Evolutionary conservation across 1,140 invertebrate genomes (phyloP), one percentile per base, ranked within the genome.

Genomic region (Lamellibrachia luymesi): DNA sequence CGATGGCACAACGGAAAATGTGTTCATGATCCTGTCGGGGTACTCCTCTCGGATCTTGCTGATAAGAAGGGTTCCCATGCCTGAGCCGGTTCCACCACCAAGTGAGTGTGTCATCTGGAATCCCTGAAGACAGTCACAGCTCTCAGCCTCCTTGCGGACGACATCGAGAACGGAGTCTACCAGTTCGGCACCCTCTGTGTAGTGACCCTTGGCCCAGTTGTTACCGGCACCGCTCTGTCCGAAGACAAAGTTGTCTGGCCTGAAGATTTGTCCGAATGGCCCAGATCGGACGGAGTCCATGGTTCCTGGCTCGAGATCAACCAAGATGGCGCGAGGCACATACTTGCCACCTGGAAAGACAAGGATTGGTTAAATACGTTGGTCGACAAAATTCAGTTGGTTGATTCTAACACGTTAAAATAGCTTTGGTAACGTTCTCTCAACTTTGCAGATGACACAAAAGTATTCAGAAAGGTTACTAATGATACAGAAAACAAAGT

Each of bases 21-120:
- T 80, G 64, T 80, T 80, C 64, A 80, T 80, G 64, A 80, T 80
- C 64, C 64, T 80, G 64, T 80, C 64, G 64, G 64, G 64, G 64
- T 80, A 80, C 64, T 80, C 64, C 64, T 80, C 64, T 80, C 64
- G 64, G 64, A 80, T 80, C 64, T 80, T 80, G 64, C 64, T 80
- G 64, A 80, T 80, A 22, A 80, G 64, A 22, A 80, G 64, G 2
- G 64, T 80, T 80, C 64, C 64, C 64, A 80, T 80, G 64, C 64
- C 64, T 1, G 64, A 80, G 4, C 64, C 64, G 64, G 64, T 80
- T 4, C 64, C 64, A 22, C 64, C 64, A 80, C 64, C 64, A 80
- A 80, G 64, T 80, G 64, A 80, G 64, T 80, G 64, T 80, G 64
- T 80, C 64, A 80, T 80, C 64, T 80, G 64, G 64, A 80, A 80